Conservation (phyloP, 2,797 vertebrate genomes). For the Urocyon cinereoargenteus region DNA sequence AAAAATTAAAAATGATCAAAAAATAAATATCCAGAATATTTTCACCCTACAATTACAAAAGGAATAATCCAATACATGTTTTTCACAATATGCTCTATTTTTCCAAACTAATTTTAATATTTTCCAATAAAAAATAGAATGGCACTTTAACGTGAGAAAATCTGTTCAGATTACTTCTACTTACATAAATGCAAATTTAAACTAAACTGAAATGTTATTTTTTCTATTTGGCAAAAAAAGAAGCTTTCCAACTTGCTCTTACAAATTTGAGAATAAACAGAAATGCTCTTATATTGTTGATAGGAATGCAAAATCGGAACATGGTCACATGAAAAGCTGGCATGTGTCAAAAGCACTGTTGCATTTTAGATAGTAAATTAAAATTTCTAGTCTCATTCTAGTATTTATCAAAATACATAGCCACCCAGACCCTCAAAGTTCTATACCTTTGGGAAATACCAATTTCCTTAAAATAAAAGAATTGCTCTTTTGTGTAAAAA, state of each 20-base stretch:
- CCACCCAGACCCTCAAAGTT: background rate
- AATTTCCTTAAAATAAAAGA: constrained; percentile 69
- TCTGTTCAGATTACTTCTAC: background rate
- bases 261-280: background rate
- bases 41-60: background rate
- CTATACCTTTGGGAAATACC: constrained; percentile 68
- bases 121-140: background rate
- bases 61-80: background rate
- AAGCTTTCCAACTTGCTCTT: background rate
- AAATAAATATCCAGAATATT: background rate
- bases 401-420: constrained; percentile 69
- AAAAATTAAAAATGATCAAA: background rate
- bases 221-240: background rate
- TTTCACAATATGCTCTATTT: background rate
- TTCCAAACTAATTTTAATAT: background rate
- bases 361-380: constrained; percentile 24
- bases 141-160: background rate
- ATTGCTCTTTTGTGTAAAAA: constrained; percentile 72
- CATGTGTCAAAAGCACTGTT: background rate
- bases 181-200: background rate
- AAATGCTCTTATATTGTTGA: background rate
- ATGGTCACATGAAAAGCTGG: background rate
- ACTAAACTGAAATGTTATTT: background rate
- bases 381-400: constrained; percentile 56
- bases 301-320: constrained; percentile 30